Conservation (phyloP, 2,797 vertebrate genomes). For the Sebastolobus alascanus region DNA sequence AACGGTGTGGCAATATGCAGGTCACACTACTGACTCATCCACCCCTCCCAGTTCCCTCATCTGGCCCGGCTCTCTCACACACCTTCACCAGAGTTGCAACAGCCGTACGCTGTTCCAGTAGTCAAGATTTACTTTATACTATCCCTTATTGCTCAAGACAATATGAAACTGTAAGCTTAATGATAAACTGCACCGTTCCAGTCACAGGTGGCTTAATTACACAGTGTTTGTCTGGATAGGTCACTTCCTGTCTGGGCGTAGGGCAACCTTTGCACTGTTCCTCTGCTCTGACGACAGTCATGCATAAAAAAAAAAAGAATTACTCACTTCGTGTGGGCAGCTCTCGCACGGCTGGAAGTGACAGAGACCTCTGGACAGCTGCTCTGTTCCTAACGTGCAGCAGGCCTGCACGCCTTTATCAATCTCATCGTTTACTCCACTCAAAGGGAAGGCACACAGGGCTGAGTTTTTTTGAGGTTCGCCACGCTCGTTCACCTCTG, state of each 20-base stretch:
- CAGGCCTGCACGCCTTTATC: slow-evolving; percentile 87
- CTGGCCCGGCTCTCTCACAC: slow-evolving; percentile 32
- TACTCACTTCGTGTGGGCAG: slow-evolving; percentile 90
- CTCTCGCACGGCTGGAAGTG: slow-evolving; percentile 89
- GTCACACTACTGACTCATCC: slow-evolving; percentile 71
- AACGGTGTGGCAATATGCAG: slow-evolving; percentile 52
- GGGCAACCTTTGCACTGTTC: slow-evolving; percentile 40
- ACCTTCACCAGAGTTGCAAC: slow-evolving; percentile 21
- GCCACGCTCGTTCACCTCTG: slow-evolving; percentile 71
- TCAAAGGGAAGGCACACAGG: slow-evolving; percentile 90
- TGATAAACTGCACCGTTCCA: not conserved
- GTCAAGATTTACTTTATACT: slow-evolving; percentile 6
- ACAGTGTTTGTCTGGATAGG: slow-evolving; percentile 55
- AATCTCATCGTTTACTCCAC: slow-evolving; percentile 84
- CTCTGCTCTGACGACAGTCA: slow-evolving; percentile 18
- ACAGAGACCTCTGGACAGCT: slow-evolving; percentile 86
- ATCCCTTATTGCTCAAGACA: slow-evolving; percentile 8
- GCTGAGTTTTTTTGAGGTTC: slow-evolving; percentile 81
- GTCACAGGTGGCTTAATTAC: slow-evolving; percentile 38
- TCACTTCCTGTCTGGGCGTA: slow-evolving; percentile 59
- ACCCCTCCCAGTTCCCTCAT: slow-evolving; percentile 64
- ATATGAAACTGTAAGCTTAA: slow-evolving; percentile 21
- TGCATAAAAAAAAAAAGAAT: slow-evolving; percentile 20
- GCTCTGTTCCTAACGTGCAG: slow-evolving; percentile 76
- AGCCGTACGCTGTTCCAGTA: not conserved